Base-by-base conservation (phyloP, 2,113 vertebrate genomes). In the Muntiacus muntjak region DNA sequence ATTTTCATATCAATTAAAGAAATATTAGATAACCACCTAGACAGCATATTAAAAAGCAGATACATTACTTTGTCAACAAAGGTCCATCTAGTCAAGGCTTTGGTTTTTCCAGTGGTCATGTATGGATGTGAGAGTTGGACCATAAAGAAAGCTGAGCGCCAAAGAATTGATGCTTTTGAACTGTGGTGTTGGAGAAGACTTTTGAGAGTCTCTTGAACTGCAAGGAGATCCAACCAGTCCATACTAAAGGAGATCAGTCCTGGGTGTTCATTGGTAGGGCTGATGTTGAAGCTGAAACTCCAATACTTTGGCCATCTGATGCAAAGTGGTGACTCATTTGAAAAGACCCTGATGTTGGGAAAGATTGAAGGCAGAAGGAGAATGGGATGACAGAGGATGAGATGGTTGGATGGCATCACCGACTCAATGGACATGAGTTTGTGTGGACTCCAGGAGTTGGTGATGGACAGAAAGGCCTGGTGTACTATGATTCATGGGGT, bases 1-100 rank as follows among this genome's bases (percentile, higher is more conserved):
- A 89, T 76, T 95, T 86, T 82, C 52, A 28, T 62, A 33, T 67
- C 62, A n/a, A 71, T 83, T 87, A 95, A 78, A 83, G 43, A 58
- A n/a, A 95, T 43, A 17, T 40, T 47, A 83, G 55, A 12, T 11
- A 52, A 33, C 50, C 33, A 43, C 54, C 7, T 67, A 67, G 16
- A 19, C 15, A 67, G 17, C 17, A 21, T 36, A 67, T 67, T 67
- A 17, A 67, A 67, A 67, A 36, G 17, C n/a, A 67, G n/a, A 67
- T 17, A 36, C n/a, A 67, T 36, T 67, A 67, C 64, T 67, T 67
- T 67, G 33, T 21, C 64, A 67, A 5, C 33, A 67, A 11, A 67
- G 33, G 64, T 36, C 64, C 0, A 2, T 67, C 33, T 36, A 67
- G 64, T 67, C 17, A 67, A 36, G 33, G 8, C 64, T 67, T 5